Conservation (phyloP, 1,140 invertebrate species). For the Drosophila malerkotliana region DNA sequence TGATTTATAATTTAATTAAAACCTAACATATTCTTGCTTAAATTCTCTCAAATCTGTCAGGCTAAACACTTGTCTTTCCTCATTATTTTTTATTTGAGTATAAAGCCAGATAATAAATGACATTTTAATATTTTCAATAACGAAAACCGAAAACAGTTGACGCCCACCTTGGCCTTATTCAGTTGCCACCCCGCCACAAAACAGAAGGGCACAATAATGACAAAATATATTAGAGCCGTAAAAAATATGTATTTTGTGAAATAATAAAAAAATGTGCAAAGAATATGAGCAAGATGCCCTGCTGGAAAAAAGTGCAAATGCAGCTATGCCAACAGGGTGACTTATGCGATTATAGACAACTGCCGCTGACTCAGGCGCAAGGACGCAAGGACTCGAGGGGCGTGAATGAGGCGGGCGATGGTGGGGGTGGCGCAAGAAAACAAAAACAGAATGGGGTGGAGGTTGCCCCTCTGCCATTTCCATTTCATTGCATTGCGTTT, state of each 20-base stretch:
- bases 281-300: conserved; percentile 8
- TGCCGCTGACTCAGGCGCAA: conserved; percentile 44
- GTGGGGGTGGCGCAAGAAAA: neutral
- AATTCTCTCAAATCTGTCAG: neutral
- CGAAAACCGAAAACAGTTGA: conserved; percentile 61
- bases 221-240: conserved; percentile 67
- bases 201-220: conserved; percentile 6
- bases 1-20: neutral
- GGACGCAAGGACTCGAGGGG: conserved; percentile 2
- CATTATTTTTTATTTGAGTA: conserved; percentile 7
- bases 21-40: too few relatives aligned
- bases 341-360: conserved; percentile 83
- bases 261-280: conserved; percentile 28
- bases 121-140: conserved; percentile 83
- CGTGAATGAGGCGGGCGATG: conserved; percentile 6
- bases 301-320: conserved; percentile 71
- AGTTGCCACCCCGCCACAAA: conserved; percentile 19
- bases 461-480: conserved; percentile 47
- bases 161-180: conserved; percentile 55
- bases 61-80: conserved; percentile 3
- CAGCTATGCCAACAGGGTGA: conserved; percentile 81
- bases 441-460: conserved; percentile 2
- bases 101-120: conserved; percentile 62
- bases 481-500: conserved; percentile 67
- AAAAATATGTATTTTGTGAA: conserved; percentile 45